phyloP scores from a whole-genome alignment of 1,140 invertebrate species.

The Gonioctena quinquepunctata region DNA sequence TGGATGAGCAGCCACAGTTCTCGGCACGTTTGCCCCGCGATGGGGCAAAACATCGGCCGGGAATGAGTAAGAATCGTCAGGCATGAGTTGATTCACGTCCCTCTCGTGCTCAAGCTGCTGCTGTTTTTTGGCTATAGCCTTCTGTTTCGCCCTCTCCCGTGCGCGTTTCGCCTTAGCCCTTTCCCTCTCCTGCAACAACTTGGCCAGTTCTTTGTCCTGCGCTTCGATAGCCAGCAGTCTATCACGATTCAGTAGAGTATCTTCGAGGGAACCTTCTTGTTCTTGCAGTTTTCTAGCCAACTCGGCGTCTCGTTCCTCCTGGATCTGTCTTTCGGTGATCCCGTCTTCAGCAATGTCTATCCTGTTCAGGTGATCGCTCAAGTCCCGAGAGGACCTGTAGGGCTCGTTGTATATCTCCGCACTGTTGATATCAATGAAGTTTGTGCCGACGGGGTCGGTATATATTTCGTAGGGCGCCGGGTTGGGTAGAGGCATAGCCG shows the following conservation, averaged over 20 bases:
- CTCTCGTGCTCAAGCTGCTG: constrained; percentile 50
- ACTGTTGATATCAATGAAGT: constrained; percentile 27
- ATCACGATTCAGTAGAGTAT: constrained; percentile 69
- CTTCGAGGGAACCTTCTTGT: constrained; percentile 63
- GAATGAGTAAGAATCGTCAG: constrained; percentile 52
- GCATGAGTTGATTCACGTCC: constrained; percentile 41
- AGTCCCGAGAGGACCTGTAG: constrained; percentile 29
- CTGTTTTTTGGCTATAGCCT: constrained; percentile 66
- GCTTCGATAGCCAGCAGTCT: constrained; percentile 83
- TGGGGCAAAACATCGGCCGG: constrained; percentile 48
- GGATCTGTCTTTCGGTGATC: constrained; percentile 60
- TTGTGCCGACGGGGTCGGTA: constrained; percentile 31
- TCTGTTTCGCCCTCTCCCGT: constrained; percentile 67
- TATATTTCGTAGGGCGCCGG: constrained; percentile 24
- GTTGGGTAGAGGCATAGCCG: constrained; percentile 47
- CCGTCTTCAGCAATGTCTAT: constrained; percentile 57
- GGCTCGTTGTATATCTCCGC: constrained; percentile 43
- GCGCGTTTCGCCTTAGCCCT: constrained; percentile 70
- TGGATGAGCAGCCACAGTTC: constrained; percentile 31
- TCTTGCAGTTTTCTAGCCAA: constrained; percentile 63
- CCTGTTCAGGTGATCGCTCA: constrained; percentile 40
- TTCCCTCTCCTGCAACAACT: constrained; percentile 86
- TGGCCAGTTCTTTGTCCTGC: constrained; percentile 87
- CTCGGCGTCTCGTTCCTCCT: constrained; percentile 66
- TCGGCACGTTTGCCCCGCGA: constrained; percentile 23